phyloP scores from a whole-genome alignment of 2,113 vertebrate species.

The Casuarius casuarius region DNA sequence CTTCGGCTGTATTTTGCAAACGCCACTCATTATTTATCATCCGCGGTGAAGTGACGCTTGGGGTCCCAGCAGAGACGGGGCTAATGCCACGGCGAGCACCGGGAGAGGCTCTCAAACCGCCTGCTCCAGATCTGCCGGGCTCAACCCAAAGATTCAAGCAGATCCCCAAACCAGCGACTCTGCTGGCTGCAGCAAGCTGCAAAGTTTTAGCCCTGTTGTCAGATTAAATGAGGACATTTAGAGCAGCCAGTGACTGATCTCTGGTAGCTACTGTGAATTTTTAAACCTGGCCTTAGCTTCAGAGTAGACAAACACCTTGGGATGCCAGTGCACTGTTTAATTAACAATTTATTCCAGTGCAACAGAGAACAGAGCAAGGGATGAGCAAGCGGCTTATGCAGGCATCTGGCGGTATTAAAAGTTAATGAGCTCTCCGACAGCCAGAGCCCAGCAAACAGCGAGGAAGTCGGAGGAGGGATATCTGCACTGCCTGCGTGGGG shows the following conservation, averaged over 20 bases:
- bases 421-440: background rate
- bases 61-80: background rate
- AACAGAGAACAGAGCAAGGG: background rate
- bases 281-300: background rate
- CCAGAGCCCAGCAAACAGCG: background rate
- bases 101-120: background rate
- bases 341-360: background rate
- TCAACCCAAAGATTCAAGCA: background rate
- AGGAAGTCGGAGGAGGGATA: background rate
- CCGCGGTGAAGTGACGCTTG: rapidly evolving
- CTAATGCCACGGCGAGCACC: background rate
- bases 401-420: background rate
- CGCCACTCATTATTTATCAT: background rate
- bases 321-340: background rate
- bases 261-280: background rate
- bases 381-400: background rate
- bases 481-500: background rate
- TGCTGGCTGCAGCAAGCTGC: no score
- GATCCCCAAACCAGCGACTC: background rate
- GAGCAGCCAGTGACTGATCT: background rate
- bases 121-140: background rate
- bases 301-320: background rate
- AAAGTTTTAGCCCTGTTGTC: background rate
- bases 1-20: background rate
- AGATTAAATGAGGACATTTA: rapidly evolving